phyloP scores from a whole-genome alignment of 2,113 vertebrate species.

The Colinus virginianus region DNA sequence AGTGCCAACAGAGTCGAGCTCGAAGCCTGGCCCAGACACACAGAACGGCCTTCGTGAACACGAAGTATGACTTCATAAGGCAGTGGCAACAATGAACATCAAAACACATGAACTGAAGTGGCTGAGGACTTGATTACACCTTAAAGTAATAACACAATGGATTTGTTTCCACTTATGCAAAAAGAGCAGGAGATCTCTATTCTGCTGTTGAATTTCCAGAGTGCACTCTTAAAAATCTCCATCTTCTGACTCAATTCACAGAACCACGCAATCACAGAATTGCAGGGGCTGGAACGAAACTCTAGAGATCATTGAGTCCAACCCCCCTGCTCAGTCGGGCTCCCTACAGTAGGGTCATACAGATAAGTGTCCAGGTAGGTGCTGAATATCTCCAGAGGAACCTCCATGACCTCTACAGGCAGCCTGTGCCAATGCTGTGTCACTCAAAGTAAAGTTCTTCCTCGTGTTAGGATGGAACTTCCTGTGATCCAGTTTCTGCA shows the following conservation, averaged over 20 bases:
- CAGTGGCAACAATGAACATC: background rate
- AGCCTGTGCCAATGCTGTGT: too few species aligned
- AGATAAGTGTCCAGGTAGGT: too few species aligned
- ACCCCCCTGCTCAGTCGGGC: too few species aligned
- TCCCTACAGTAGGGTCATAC: too few species aligned
- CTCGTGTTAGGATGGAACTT: too few species aligned
- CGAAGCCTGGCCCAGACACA: background rate
- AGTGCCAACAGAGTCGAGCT: background rate
- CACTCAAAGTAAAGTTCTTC: too few species aligned
- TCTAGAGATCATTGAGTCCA: too few species aligned
- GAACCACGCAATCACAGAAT: too few species aligned
- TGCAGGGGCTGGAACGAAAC: too few species aligned
- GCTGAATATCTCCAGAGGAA: too few species aligned
- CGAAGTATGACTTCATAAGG: conserved; percentile 66
- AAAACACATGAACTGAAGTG: background rate
- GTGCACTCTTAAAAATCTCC: conserved; percentile 54
- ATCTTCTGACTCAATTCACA: conserved; percentile 41
- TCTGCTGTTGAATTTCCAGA: background rate
- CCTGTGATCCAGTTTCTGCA: background rate
- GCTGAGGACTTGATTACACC: background rate
- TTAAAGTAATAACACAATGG: background rate
- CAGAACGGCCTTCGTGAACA: conserved; percentile 72
- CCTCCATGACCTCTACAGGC: too few species aligned
- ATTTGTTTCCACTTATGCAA: conserved; percentile 38
- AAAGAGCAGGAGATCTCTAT: background rate